phyloP scores from a whole-genome alignment of 2,888 invertebrate genomes.

The Dysmachus trigonus region DNA sequence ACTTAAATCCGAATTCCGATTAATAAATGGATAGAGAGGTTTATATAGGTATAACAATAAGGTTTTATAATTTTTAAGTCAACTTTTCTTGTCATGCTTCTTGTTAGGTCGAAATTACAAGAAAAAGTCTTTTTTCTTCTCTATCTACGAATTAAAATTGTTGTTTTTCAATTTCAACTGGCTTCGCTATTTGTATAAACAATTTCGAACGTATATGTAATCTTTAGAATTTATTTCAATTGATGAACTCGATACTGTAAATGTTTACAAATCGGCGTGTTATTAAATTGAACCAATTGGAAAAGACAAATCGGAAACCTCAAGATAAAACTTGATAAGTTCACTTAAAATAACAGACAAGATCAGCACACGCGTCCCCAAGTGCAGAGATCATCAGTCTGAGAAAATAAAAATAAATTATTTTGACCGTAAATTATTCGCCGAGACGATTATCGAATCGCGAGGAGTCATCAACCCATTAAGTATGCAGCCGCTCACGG shows the following conservation, averaged over 20 bases:
- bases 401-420: background rate
- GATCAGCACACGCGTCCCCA: background rate
- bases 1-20: too few relatives aligned
- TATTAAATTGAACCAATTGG: background rate
- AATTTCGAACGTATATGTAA: background rate
- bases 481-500: conserved; percentile 3
- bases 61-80: too few relatives aligned
- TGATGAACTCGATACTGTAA: background rate
- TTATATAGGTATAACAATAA: too few relatives aligned
- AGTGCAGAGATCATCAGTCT: background rate
- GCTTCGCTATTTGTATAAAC: too few relatives aligned
- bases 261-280: background rate
- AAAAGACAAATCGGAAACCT: background rate
- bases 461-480: conserved; percentile 17
- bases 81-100: too few relatives aligned
- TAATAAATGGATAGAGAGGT: too few relatives aligned
- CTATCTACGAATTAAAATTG: too few relatives aligned
- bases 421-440: conserved; percentile 19
- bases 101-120: too few relatives aligned
- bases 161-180: too few relatives aligned
- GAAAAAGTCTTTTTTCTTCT: too few relatives aligned
- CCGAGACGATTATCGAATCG: background rate
- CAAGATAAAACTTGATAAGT: background rate
- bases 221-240: background rate
- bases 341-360: background rate